These are phyloP conservation scores for Hippocampus mohnikei DNA, from an alignment of 2,113 vertebrate species.

Conservation along the genomic window DNA sequence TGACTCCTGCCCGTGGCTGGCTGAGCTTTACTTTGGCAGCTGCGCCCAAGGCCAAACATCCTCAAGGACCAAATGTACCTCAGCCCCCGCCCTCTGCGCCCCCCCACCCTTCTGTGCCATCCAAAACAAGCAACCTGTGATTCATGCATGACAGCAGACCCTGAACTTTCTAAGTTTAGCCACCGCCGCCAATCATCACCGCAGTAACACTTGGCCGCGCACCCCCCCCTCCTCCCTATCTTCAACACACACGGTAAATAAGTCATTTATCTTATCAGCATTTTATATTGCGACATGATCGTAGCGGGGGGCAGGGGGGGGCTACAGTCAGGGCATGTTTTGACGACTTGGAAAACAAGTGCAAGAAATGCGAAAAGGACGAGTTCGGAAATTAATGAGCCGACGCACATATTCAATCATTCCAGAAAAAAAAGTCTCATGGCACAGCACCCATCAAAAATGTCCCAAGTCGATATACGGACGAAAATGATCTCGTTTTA, in stretches of 20 bases:
- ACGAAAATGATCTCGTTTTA: no score
- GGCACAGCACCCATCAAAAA: no score
- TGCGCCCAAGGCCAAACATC: conserved; percentile 65
- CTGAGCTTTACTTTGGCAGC: conserved; percentile 62
- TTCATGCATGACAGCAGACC: conserved; percentile 57
- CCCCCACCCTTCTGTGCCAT: conserved; percentile 39
- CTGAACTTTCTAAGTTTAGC: conserved; percentile 66
- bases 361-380: no score
- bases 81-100: conserved; percentile 30
- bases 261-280: conserved; percentile 34
- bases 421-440: no score
- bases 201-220: conserved; percentile 16
- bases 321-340: background rate
- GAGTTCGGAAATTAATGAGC: no score
- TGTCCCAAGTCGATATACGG: no score
- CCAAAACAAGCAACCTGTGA: conserved; percentile 66
- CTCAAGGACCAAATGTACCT: conserved; percentile 53
- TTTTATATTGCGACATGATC: conserved; percentile 13
- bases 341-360: background rate
- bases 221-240: background rate
- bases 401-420: no score
- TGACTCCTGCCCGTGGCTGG: conserved; percentile 18
- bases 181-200: conserved; percentile 27
- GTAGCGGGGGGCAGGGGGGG: no score
- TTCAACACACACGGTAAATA: conserved; percentile 9